These are phyloP conservation scores for Sphaerodactylus townsendi DNA, from an alignment of 2,113 vertebrate species.

Conservation along the genomic window DNA sequence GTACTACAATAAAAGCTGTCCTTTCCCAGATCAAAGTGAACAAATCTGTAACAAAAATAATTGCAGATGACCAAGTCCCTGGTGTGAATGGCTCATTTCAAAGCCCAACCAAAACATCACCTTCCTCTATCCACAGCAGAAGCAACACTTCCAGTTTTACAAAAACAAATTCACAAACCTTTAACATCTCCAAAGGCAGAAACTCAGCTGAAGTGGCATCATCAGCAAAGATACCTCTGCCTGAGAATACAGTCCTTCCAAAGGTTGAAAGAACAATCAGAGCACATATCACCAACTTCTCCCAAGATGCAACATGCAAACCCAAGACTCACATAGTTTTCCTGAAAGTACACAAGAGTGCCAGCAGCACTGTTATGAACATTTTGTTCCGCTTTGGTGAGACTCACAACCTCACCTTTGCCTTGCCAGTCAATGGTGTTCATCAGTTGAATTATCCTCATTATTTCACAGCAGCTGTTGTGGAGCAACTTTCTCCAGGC, in stretches of 20 bases:
- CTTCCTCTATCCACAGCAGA: background rate
- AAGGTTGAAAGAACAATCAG: fast-evolving
- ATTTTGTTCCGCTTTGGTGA: slow-evolving; percentile 85
- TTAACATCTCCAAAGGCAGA: background rate
- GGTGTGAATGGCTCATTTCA: background rate
- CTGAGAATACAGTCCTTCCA: background rate
- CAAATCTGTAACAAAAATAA: background rate
- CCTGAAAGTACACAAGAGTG: slow-evolving; percentile 87
- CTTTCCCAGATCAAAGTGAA: background rate
- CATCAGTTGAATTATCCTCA: slow-evolving; percentile 79
- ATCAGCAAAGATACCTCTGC: background rate
- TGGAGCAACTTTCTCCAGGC: slow-evolving; percentile 68
- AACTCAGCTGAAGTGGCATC: background rate
- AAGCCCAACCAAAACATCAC: background rate
- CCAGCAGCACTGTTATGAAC: slow-evolving; percentile 86
- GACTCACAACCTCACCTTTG: slow-evolving; percentile 79
- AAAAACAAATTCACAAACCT: background rate
- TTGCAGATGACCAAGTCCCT: background rate
- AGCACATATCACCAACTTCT: background rate
- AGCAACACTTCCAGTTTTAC: background rate
- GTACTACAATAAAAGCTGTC: background rate
- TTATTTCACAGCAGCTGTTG: slow-evolving; percentile 75
- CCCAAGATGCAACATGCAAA: slow-evolving; percentile 44
- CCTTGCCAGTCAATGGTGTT: slow-evolving; percentile 72
- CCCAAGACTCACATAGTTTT: slow-evolving; percentile 80